Conservation (phyloP, 2,888 invertebrate species). For the Acanthosepion esculentum region DNA sequence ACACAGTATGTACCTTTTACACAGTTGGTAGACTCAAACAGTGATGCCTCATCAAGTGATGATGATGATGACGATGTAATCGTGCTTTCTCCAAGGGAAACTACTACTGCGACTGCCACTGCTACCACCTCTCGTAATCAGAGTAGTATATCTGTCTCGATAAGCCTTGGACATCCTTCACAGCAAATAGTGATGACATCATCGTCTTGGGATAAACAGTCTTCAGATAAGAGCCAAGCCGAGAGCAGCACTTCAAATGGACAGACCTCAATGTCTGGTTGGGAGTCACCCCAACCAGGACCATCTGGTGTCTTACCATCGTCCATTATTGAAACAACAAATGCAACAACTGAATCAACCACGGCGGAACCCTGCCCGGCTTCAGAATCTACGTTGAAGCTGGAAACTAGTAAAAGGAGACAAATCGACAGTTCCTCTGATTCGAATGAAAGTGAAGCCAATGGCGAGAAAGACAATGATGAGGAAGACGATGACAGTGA, state of each 20-base stretch:
- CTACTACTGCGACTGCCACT: not conserved
- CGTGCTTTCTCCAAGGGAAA: constrained; percentile 56
- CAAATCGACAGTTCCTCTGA: constrained; percentile 49
- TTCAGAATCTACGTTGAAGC: constrained; percentile 48
- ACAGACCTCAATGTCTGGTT: constrained; percentile 56
- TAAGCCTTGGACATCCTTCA: constrained; percentile 42
- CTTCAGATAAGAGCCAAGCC: constrained; percentile 56
- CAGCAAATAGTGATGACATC: constrained; percentile 53
- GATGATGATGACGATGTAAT: constrained; percentile 64
- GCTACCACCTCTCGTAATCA: constrained; percentile 43
- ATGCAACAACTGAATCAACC: constrained; percentile 35
- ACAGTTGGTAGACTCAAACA: constrained; percentile 55
- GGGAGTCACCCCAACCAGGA: constrained; percentile 70
- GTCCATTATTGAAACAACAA: constrained; percentile 36
- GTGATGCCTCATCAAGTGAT: constrained; percentile 50
- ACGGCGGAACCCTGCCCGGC: constrained; percentile 41
- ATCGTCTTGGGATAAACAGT: constrained; percentile 61
- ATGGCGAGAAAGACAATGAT: constrained; percentile 51
- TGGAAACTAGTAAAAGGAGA: not conserved
- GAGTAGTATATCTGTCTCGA: constrained; percentile 39
- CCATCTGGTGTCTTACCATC: constrained; percentile 57
- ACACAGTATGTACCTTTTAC: constrained; percentile 68
- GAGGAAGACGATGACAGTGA: constrained; percentile 62
- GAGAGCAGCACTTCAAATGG: constrained; percentile 53
- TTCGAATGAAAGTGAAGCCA: constrained; percentile 53